A percentile compares a stretch with the other conserved stretches of the same genome.
Evolutionary conservation across 1,140 invertebrate genomes (phyloP).

Genomic region (Leptonema lineaticorne): DNA sequence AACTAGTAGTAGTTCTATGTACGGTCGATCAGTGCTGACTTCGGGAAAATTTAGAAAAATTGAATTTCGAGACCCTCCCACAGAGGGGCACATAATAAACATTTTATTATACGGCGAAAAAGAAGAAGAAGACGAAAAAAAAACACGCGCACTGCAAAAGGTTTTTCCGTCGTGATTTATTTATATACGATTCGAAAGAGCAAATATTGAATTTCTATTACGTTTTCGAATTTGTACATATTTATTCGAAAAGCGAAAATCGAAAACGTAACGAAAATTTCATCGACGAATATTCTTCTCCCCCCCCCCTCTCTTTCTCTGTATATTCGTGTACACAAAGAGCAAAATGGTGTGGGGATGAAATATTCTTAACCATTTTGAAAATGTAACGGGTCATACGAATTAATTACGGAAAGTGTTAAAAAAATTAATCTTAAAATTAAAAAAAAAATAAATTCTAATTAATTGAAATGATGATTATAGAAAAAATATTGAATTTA

Average conservation of each 20-base stretch:
- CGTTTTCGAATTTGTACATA: not conserved
- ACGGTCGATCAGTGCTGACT: not conserved
- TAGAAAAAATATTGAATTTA: too few relatives aligned
- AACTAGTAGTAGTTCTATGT: too few relatives aligned
- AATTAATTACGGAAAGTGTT: too few relatives aligned
- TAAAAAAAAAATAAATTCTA: too few relatives aligned
- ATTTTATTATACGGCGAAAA: constrained; percentile 3
- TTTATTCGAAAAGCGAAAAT: constrained; percentile 17
- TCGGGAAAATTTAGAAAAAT: constrained; percentile 10
- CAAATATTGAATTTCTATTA: constrained; percentile 20
- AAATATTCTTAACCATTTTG: too few relatives aligned
- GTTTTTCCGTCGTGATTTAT: constrained; percentile 14
- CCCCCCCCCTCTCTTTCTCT: too few relatives aligned
- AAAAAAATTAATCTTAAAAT: too few relatives aligned
- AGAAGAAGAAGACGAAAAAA: not conserved
- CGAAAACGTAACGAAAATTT: constrained; percentile 3
- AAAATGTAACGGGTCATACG: too few relatives aligned
- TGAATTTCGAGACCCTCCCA: constrained; percentile 2
- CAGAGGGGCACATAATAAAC: constrained; percentile 2
- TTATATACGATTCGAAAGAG: constrained; percentile 15
- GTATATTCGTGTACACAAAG: too few relatives aligned
- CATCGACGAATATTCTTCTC: constrained; percentile 4
- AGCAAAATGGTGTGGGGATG: too few relatives aligned
- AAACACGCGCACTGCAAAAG: not conserved
- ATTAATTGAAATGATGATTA: too few relatives aligned